phyloP scores from a whole-genome alignment of 2,113 vertebrate species.

The Sialia sialis region DNA sequence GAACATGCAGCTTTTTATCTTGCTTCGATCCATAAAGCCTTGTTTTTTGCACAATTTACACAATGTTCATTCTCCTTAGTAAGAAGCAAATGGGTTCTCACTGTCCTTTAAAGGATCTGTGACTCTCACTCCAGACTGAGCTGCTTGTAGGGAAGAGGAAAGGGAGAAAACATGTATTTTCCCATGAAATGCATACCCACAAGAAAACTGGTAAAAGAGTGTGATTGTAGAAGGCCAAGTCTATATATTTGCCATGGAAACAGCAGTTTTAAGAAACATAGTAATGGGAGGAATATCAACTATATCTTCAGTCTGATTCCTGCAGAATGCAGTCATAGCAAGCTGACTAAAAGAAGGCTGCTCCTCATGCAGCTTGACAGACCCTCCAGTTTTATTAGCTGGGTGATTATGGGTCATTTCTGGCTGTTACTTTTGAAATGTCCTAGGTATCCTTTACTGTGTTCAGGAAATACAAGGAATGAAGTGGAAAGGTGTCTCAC shows the following conservation, averaged over 20 bases:
- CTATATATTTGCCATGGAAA: slow-evolving; percentile 50
- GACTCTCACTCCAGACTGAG: background rate
- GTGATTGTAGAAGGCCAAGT: background rate
- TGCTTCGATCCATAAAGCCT: background rate
- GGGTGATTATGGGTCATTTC: background rate
- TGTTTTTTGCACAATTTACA: background rate
- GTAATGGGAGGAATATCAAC: background rate
- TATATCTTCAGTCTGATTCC: background rate
- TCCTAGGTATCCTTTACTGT: background rate
- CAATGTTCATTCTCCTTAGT: background rate
- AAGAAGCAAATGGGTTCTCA: background rate
- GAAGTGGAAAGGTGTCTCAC: background rate
- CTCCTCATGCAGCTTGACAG: background rate
- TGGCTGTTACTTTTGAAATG: background rate
- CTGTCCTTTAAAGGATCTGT: background rate
- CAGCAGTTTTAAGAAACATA: slow-evolving; percentile 6
- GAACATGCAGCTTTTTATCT: background rate
- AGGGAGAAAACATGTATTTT: background rate
- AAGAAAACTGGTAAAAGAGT: background rate
- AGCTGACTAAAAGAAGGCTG: background rate
- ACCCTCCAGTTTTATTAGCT: background rate
- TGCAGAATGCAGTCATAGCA: background rate
- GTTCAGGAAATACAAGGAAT: background rate
- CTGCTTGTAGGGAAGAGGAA: background rate
- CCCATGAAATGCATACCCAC: background rate